Base-by-base conservation (phyloP, 2,113 vertebrate species). In the Pseudorectes ferrugineus region DNA sequence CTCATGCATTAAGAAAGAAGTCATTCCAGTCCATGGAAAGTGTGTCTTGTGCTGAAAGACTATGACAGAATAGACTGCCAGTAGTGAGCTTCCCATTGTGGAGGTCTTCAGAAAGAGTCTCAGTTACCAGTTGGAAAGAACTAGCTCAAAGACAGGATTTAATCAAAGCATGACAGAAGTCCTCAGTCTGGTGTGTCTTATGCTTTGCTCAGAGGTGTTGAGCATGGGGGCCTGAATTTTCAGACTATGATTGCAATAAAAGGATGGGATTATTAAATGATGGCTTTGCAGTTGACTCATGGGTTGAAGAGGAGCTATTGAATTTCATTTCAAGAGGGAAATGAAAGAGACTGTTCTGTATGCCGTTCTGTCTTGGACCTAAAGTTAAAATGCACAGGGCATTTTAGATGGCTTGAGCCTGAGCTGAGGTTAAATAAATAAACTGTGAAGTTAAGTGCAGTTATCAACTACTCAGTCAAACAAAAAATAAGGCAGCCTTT, bases 371-470 rank as follows among this genome's bases (percentile, higher is more conserved):
- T 59, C 54, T 88, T 81, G 86, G 68, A 84, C 65, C n/a, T 77
- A 2, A 72, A 92, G 73, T 84, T 84, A 80, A 49, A 94, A 76
- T 61, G 26, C n/a, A 38, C 29, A 38, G 54, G 29, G 36, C 74
- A 87, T 78, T 88, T 90, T 58, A 79, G 38, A 83, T 74, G 80
- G 52, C 86, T 95, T 89, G 68, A 93, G 74, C 67, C 46, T 88
- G 73, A 91, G 52, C 57, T 71, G 70, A 79, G 86, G 74, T 85
- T 96, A 95, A 92, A 77, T 88, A 94, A 92, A 92, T 81, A 96
- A 94, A 83, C 45, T 28, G 26, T 76, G 80, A 73, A 87, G 54
- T 78, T 87, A 88, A 94, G 76, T 43, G 36, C 71, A 85, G 81
- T 94, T 96, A 96, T 95, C 95, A 94, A 83, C 76, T 94, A 54